These are phyloP conservation scores for Aleadryas rufinucha DNA, from an alignment of 2,113 vertebrate genomes.

Conservation along the genomic window DNA sequence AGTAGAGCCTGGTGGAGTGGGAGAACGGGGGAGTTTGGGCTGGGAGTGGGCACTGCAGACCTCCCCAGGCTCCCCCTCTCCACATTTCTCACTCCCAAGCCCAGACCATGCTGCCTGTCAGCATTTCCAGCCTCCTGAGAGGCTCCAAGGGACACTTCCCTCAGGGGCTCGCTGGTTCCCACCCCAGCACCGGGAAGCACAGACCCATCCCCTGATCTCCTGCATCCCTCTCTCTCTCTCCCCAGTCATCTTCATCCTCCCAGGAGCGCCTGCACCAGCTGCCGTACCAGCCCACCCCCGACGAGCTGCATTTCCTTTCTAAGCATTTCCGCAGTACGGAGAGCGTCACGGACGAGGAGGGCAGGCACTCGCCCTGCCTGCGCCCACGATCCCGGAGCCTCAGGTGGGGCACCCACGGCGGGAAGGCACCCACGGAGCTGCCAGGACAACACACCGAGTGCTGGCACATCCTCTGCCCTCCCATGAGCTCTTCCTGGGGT, in stretches of 20 bases:
- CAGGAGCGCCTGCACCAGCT: constrained; percentile 97
- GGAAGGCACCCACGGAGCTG: rapidly evolving
- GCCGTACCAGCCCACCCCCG: constrained; percentile 93
- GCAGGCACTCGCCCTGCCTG: constrained; percentile 79
- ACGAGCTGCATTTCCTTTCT: constrained; percentile 96
- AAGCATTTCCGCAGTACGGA: constrained; percentile 96
- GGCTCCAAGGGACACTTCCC: neutral
- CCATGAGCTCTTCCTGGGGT: rapidly evolving
- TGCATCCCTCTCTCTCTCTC: neutral
- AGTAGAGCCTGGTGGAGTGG: rapidly evolving
- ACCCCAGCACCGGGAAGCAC: rapidly evolving
- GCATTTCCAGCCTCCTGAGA: neutral
- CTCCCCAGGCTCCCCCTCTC: neutral
- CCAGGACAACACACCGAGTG: rapidly evolving
- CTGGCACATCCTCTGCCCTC: neutral
- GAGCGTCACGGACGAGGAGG: constrained; percentile 86
- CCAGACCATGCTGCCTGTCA: rapidly evolving
- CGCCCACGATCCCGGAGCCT: constrained; percentile 92
- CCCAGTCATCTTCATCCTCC: constrained; percentile 93
- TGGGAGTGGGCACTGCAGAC: neutral
- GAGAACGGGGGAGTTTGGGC: no score
- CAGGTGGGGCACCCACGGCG: constrained; percentile 68
- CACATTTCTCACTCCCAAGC: rapidly evolving
- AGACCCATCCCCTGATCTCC: neutral
- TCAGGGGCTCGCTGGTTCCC: rapidly evolving